These are phyloP conservation scores for Epizoanthus rinbou DNA, from an alignment of 92 coral and sea anemone species.

Conservation along the genomic window DNA sequence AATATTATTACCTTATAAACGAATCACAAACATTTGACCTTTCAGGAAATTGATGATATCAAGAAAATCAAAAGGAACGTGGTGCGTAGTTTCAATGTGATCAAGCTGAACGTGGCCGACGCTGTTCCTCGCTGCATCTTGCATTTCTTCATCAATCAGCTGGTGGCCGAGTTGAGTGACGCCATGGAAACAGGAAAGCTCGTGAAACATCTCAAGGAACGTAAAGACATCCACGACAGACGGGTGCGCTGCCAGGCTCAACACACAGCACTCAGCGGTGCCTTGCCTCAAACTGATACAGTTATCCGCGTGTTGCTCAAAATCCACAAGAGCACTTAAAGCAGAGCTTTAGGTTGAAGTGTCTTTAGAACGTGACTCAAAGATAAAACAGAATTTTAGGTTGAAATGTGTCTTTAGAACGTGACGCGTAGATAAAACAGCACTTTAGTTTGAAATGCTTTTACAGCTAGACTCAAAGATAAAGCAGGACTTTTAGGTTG, in stretches of 20 bases:
- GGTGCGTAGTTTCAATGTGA: slow-evolving; percentile 68
- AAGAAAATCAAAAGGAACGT: slow-evolving; percentile 67
- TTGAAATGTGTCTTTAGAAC: too few species aligned
- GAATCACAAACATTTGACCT: background rate
- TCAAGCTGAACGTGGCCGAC: slow-evolving; percentile 74
- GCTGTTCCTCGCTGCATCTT: slow-evolving; percentile 81
- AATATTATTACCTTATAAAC: background rate
- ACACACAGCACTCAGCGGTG: slow-evolving; percentile 45
- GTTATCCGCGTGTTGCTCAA: slow-evolving; percentile 53
- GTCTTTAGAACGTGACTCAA: too few species aligned
- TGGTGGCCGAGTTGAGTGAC: slow-evolving; percentile 60
- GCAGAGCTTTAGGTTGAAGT: too few species aligned
- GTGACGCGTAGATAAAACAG: too few species aligned
- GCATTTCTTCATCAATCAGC: slow-evolving; percentile 71
- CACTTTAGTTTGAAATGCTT: too few species aligned
- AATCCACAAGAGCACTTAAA: slow-evolving; percentile 46
- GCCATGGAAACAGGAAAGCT: slow-evolving; percentile 66
- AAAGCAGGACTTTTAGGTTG: too few species aligned
- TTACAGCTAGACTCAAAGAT: too few species aligned
- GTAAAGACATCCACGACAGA: slow-evolving; percentile 58
- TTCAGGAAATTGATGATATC: slow-evolving; percentile 59
- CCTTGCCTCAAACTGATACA: slow-evolving; percentile 55
- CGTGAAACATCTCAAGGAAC: slow-evolving; percentile 66
- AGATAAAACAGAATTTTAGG: too few species aligned
- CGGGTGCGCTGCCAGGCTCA: slow-evolving; percentile 47